A percentile compares a stretch with the other conserved stretches of the same genome.
phyloP scores from a whole-genome alignment of 2,797 vertebrate genomes.

The Propithecus perrieri region DNA sequence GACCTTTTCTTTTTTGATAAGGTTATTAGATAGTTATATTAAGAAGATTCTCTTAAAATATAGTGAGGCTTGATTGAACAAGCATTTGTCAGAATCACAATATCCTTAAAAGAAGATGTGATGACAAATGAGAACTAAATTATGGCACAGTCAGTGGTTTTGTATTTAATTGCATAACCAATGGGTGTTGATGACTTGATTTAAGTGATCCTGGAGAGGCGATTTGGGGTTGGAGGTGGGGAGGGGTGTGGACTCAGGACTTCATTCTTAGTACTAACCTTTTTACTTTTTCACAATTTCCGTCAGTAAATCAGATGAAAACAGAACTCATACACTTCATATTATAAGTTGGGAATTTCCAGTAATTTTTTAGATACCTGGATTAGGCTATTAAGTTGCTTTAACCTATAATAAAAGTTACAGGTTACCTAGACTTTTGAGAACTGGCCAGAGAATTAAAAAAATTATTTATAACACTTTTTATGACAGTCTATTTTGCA shows the following conservation, averaged over 20 bases:
- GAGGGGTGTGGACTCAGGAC: not conserved
- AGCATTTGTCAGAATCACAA: not conserved
- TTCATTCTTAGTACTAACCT: not conserved
- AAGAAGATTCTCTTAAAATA: conserved; percentile 47
- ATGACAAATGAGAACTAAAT: conserved; percentile 46
- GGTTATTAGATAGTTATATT: conserved; percentile 29
- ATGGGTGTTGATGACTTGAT: not conserved
- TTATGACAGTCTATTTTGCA: conserved; percentile 30
- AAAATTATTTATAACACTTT: conserved; percentile 22
- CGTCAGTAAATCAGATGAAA: not conserved
- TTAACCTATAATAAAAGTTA: conserved; percentile 25
- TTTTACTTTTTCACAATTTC: not conserved
- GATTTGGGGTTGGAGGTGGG: not conserved
- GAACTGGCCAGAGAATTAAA: not conserved
- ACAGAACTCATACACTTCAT: not conserved
- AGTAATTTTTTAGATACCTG: not conserved
- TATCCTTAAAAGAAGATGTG: conserved; percentile 22
- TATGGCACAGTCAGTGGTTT: not conserved
- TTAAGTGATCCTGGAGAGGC: not conserved
- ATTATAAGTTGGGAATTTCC: conserved; percentile 41
- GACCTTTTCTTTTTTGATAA: not conserved
- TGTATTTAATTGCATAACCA: not conserved
- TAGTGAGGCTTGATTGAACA: not conserved
- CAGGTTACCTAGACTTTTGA: conserved; percentile 41
- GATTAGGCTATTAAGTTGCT: not conserved